Evolutionary conservation across 2,888 invertebrate genomes (phyloP), one percentile per base, ranked within the genome.

Genomic region (Melinaea marsaeus): DNA sequence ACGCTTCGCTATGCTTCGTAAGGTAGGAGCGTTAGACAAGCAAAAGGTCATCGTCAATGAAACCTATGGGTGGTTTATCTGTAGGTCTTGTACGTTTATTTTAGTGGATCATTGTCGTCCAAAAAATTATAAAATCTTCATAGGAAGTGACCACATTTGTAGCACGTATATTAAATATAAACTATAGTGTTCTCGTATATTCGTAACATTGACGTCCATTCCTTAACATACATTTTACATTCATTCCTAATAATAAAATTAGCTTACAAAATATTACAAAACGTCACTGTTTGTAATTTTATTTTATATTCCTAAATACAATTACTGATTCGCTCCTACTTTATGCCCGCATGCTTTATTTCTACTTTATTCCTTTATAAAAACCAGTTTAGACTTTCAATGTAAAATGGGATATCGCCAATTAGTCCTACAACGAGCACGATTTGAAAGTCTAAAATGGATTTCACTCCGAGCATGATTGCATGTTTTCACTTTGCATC

Each of bases 401-500:
- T 71, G 70, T 67, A 70, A 32, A 51, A 32, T 3, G 64, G 62
- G 46, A 58, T 60, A 60, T 54, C 64, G 59, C 61, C 64, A 67
- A 66, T 71, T 64, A 66, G 69, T 59, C 64, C 58, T 56, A 60
- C 64, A 65, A 66, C 60, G 70, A 73, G 68, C 66, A 62, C 57
- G 62, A 69, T 70, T 71, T 76, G 79, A 80, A 79, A 77, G 79
- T 85, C 83, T 84, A 79, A 70, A 77, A 72, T 79, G 83, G 81
- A 71, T 71, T 72, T 75, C 75, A 74, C 69, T 75, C 76, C 81
- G 74, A 76, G 90, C 88, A 90, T 82, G 88, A 72, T 70, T 84
- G 90, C 90, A 90, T 90, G 90, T 79, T 85, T 78, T 82, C 85
- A 84, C 77, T 82, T 81, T 87, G 89, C 88, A 88, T 88, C 80